phyloP scores from a whole-genome alignment of 2,113 vertebrate species.

The Nyctereutes procyonoides region DNA sequence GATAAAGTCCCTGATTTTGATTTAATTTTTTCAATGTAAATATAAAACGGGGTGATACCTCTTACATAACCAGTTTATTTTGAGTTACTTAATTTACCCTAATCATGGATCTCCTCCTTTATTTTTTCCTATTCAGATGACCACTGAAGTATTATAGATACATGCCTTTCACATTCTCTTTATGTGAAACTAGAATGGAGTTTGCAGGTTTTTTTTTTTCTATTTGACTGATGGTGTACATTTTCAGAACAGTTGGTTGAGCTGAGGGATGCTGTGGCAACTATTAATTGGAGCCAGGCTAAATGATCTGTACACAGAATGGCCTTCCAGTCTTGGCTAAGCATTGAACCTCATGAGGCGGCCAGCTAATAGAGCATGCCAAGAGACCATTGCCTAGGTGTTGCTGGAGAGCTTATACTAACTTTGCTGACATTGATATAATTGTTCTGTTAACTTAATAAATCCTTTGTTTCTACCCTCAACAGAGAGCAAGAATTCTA shows the following conservation, averaged over 20 bases:
- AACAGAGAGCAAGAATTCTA: background rate
- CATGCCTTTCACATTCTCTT: background rate
- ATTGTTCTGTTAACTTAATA: slow-evolving; percentile 16
- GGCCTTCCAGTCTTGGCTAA: background rate
- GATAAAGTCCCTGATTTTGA: background rate
- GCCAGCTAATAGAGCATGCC: background rate
- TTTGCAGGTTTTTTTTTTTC: background rate
- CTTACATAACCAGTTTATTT: background rate
- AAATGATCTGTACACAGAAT: background rate
- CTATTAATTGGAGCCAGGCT: background rate
- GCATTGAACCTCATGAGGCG: background rate
- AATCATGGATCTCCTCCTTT: background rate
- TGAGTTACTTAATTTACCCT: background rate
- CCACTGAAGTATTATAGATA: background rate
- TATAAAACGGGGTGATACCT: background rate
- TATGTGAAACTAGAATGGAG: background rate
- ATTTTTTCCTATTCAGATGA: background rate
- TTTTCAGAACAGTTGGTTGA: background rate
- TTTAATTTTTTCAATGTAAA: background rate
- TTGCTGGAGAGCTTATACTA: background rate
- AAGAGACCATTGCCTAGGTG: background rate
- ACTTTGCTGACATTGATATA: background rate
- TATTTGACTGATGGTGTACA: background rate
- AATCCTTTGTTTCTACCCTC: background rate
- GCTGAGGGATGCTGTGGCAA: background rate